phyloP scores from a whole-genome alignment of 2,797 vertebrate species.

The Diplodus puntazzo region DNA sequence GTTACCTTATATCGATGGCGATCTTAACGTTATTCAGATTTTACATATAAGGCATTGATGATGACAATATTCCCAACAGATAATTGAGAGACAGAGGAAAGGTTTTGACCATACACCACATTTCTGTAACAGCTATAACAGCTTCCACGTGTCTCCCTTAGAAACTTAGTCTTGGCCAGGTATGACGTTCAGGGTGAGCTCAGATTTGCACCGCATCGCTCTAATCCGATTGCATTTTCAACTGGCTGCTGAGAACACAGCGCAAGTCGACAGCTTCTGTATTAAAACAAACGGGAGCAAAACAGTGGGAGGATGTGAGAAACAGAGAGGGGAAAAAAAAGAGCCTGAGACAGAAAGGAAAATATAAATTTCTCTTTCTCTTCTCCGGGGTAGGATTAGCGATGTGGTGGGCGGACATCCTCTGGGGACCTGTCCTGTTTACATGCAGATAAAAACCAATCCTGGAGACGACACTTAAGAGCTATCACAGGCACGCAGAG shows the following conservation, averaged over 20 bases:
- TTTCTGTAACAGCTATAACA: background rate
- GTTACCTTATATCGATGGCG: too few relatives aligned
- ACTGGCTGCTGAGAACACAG: constrained; percentile 25
- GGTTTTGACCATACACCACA: too few relatives aligned
- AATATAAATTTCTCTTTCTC: constrained; percentile 9
- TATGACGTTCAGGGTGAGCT: constrained; percentile 41
- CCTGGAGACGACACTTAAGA: constrained; percentile 26
- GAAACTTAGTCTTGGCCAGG: background rate
- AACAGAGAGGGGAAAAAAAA: constrained; percentile 18
- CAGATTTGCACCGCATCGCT: constrained; percentile 30
- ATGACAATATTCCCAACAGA: too few relatives aligned
- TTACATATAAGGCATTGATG: too few relatives aligned
- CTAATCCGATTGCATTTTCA: constrained; percentile 29
- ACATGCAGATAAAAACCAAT: constrained; percentile 52
- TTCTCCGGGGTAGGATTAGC: constrained; percentile 42
- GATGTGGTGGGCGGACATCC: constrained; percentile 37
- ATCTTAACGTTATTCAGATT: too few relatives aligned
- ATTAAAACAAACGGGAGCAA: constrained; percentile 43
- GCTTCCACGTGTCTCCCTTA: background rate
- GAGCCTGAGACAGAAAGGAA: constrained; percentile 25
- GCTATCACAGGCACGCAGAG: constrained; percentile 13
- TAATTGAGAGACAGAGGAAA: too few relatives aligned
- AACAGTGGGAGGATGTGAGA: constrained; percentile 44
- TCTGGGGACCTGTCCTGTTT: constrained; percentile 60
- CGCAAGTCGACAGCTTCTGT: constrained; percentile 24